Conservation (phyloP, 2,113 vertebrate genomes). For the Xenopus borealis region DNA sequence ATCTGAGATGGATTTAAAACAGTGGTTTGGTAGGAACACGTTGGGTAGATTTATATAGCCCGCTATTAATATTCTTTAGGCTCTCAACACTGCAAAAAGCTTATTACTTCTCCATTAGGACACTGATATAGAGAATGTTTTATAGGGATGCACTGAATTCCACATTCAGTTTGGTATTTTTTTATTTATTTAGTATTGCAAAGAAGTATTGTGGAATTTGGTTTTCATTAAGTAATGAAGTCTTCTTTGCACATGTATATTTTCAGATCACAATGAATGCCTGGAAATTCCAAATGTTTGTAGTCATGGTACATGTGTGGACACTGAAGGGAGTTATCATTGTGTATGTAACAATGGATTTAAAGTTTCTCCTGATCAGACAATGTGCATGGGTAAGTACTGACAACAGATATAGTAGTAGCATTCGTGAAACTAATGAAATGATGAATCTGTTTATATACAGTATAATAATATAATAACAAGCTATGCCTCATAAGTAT, state of each 20-base stretch:
- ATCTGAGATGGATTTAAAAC: too few species aligned
- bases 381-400: constrained; percentile 79
- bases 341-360: constrained; percentile 79
- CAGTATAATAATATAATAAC: not conserved
- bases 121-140: too few species aligned
- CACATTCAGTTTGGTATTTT: too few species aligned
- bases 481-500: not conserved
- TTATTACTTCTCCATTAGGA: too few species aligned
- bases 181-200: too few species aligned
- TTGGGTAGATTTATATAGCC: too few species aligned
- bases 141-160: too few species aligned
- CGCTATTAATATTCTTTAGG: too few species aligned
- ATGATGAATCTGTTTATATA: not conserved
- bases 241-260: not conserved
- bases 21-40: too few species aligned
- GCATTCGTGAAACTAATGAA: not conserved
- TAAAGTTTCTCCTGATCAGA: constrained; percentile 72
- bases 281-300: constrained; percentile 81
- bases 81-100: too few species aligned
- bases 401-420: not conserved
- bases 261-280: constrained; percentile 78
- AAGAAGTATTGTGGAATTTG: too few species aligned
- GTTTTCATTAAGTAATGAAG: too few species aligned
- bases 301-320: constrained; percentile 80
- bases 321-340: constrained; percentile 75